A percentile compares a stretch with the other conserved stretches of the same genome.
Evolutionary conservation across 2,888 invertebrate species (phyloP).

Genomic region (Esperia sulphurella): DNA sequence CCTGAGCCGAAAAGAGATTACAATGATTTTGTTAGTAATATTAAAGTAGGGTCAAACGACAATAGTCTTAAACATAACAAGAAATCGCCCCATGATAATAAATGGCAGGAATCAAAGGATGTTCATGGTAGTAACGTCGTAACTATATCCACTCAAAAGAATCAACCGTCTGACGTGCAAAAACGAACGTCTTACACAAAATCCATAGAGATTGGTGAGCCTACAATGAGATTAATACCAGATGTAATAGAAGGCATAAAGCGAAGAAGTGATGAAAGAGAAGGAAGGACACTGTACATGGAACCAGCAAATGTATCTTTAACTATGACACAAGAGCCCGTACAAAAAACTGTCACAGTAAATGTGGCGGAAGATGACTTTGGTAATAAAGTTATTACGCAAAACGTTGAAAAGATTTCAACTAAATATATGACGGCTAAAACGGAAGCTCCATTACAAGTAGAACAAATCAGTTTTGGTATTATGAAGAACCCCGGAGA

Average conservation of each 20-base stretch:
- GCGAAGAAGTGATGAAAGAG: conserved; percentile 51
- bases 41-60: conserved; percentile 69
- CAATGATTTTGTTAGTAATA: conserved; percentile 72
- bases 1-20: conserved; percentile 54
- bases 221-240: conserved; percentile 54
- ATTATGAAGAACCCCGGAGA: conserved; percentile 58
- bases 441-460: conserved; percentile 65
- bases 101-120: conserved; percentile 60
- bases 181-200: conserved; percentile 67
- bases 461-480: conserved; percentile 71
- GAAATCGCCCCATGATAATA: conserved; percentile 42
- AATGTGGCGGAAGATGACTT: conserved; percentile 72
- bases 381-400: conserved; percentile 72
- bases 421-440: conserved; percentile 62
- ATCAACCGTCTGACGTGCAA: conserved; percentile 43
- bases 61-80: conserved; percentile 61
- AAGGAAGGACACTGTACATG: conserved; percentile 64
- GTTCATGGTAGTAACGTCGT: conserved; percentile 55
- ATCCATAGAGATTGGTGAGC: conserved; percentile 71
- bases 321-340: conserved; percentile 71
- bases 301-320: conserved; percentile 66
- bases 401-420: conserved; percentile 67
- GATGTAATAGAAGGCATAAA: conserved; percentile 69
- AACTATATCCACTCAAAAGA: conserved; percentile 66
- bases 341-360: conserved; percentile 72